A percentile compares a stretch with the other conserved stretches of the same genome.
These are phyloP conservation scores for Vanessa tameamea DNA, from an alignment of 1,140 invertebrate species.

Conservation along the genomic window DNA sequence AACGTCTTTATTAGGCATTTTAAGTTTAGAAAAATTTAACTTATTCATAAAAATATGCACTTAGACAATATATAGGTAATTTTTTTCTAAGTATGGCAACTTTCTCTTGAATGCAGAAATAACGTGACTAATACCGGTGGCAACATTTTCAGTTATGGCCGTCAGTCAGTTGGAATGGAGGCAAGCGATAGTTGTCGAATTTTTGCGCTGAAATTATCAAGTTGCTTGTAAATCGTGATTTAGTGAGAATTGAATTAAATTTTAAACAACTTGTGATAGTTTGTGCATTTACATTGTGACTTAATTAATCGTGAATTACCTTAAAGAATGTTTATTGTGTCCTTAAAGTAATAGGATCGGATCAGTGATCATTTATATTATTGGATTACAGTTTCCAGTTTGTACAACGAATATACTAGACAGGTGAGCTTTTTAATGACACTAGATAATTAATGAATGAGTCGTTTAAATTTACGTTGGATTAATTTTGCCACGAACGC, in stretches of 20 bases:
- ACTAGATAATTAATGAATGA: conserved; percentile 32
- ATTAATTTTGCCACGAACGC: conserved; percentile 63
- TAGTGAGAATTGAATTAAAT: conserved; percentile 58
- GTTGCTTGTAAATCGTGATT: conserved; percentile 62
- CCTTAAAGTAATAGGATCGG: conserved; percentile 73
- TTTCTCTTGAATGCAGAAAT: conserved; percentile 58
- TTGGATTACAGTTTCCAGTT: conserved; percentile 77
- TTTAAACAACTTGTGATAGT: conserved; percentile 56
- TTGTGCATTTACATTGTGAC: conserved; percentile 63
- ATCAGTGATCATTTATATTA: conserved; percentile 67
- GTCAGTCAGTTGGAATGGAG: conserved; percentile 68
- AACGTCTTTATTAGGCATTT: too few species aligned
- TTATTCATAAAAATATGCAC: background rate
- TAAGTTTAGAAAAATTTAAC: too few species aligned
- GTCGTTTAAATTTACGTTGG: conserved; percentile 23
- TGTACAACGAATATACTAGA: conserved; percentile 61
- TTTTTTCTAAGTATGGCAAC: conserved; percentile 41
- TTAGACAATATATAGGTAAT: conserved; percentile 13
- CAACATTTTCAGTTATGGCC: conserved; percentile 78
- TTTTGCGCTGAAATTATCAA: conserved; percentile 65
- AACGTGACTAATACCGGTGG: conserved; percentile 66
- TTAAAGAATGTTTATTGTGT: conserved; percentile 74
- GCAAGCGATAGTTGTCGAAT: conserved; percentile 60
- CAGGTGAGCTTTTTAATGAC: conserved; percentile 56
- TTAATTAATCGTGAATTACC: conserved; percentile 59